Conservation (phyloP, 2,797 vertebrate genomes). For the Alectoris magna region DNA sequence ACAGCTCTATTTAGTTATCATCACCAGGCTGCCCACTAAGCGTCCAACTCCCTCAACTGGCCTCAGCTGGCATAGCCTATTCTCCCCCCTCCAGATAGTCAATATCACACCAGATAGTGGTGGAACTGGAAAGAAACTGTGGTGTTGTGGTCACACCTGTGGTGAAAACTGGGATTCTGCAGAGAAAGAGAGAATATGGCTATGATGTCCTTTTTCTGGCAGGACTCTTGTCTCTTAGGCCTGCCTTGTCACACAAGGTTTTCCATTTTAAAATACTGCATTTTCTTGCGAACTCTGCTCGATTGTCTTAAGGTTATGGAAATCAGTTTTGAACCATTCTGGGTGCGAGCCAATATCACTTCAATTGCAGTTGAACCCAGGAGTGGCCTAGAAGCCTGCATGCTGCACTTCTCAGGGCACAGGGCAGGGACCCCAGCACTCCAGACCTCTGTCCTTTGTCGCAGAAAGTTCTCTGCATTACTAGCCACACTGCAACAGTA, state of each 20-base stretch:
- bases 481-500: neutral
- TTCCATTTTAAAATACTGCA: neutral
- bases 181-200: neutral
- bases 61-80: neutral
- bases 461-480: neutral
- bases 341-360: neutral
- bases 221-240: neutral
- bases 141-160: neutral
- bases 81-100: neutral
- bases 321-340: neutral
- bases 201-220: neutral
- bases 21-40: neutral
- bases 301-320: neutral
- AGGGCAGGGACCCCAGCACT: neutral
- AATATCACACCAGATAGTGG: neutral
- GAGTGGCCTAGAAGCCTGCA: neutral
- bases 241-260: neutral
- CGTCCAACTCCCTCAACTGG: neutral
- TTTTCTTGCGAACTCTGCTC: neutral
- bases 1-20: neutral
- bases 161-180: neutral
- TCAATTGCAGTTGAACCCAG: neutral
- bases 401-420: no score
- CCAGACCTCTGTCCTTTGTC: rapidly evolving
- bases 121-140: neutral